Evolutionary conservation across 2,113 vertebrate species (phyloP).

Genomic region (Chaenocephalus aceratus): DNA sequence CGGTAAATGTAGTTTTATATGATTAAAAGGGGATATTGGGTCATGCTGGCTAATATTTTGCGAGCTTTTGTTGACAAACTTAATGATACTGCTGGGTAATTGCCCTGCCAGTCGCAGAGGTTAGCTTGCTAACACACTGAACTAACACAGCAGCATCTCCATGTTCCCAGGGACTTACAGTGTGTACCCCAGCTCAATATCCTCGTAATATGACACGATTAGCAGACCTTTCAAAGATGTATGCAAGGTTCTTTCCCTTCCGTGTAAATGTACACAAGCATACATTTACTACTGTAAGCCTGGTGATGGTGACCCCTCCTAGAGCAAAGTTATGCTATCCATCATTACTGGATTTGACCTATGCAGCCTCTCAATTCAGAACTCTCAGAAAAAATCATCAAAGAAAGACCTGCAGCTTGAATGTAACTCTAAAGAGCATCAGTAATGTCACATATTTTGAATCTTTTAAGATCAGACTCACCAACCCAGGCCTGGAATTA

Average conservation of each 20-base stretch:
- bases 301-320: too few relatives aligned
- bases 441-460: background rate
- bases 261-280: too few relatives aligned
- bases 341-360: conserved; percentile 18
- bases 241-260: too few relatives aligned
- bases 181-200: too few relatives aligned
- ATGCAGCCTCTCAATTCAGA: conserved; percentile 26
- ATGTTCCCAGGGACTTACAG: too few relatives aligned
- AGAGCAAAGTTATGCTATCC: background rate
- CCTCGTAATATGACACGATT: too few relatives aligned
- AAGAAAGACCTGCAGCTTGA: background rate
- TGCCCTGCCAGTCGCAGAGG: background rate
- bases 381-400: conserved; percentile 17
- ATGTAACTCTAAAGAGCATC: background rate
- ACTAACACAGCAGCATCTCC: too few relatives aligned
- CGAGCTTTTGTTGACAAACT: background rate
- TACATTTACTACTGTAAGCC: too few relatives aligned
- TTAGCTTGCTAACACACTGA: too few relatives aligned
- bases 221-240: too few relatives aligned
- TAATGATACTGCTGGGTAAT: background rate
- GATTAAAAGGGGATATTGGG: background rate
- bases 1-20: background rate
- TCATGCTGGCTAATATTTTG: background rate
- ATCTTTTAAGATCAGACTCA: conserved; percentile 13
- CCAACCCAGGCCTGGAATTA: background rate